Evolutionary conservation across 2,888 invertebrate genomes (phyloP), one percentile per base, ranked within the genome.

Genomic region (Conchocele bisecta): DNA sequence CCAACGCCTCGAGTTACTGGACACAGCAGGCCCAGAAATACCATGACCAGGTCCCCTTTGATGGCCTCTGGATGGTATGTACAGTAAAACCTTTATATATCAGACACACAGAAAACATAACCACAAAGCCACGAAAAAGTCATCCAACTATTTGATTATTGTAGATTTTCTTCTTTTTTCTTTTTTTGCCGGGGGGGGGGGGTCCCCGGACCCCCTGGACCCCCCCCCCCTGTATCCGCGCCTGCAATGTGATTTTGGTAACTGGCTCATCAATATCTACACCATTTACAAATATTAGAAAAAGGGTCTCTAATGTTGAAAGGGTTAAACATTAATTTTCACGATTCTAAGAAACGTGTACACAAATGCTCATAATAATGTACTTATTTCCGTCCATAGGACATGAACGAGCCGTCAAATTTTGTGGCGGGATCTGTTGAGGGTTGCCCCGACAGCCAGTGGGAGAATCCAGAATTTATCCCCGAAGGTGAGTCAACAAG

Each of bases 351-450:
- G 15, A 11, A 15, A 35, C 37, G 15, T 35, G 11, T 35, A 15
- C 37, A 11, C 11, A 11, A 35, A 15, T 35, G 11, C 11, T 35
- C 11, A 35, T 11, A 11, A 15, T 11, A 11, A 35, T 15, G 11
- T 35, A 15, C 15, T 11, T 11, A 35, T 11, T 35, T 53, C n/a
- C 4, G 29, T n/a, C 33, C 9, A 3, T 9, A 71, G 71, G 71
- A 91, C 71, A 91, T 90, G 90, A 91, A 91, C 76, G 91, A 91
- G 68, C 90, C 90, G 13, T 86, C 90, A 9, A 90, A 85, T 66
- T 89, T 90, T 82, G 83, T 86, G 7, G 71, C 64, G 46, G 90
- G 90, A 5, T 90, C 89, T 22, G 56, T 56, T 1, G 33, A 56
- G 22, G 90, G 90, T 6, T 91, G 90, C 68, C 73, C 86, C 17